Evolutionary conservation across 1,140 invertebrate genomes (phyloP), one percentile per base, ranked within the genome.

Genomic region (Paramacrobiotus metropolitanus): DNA sequence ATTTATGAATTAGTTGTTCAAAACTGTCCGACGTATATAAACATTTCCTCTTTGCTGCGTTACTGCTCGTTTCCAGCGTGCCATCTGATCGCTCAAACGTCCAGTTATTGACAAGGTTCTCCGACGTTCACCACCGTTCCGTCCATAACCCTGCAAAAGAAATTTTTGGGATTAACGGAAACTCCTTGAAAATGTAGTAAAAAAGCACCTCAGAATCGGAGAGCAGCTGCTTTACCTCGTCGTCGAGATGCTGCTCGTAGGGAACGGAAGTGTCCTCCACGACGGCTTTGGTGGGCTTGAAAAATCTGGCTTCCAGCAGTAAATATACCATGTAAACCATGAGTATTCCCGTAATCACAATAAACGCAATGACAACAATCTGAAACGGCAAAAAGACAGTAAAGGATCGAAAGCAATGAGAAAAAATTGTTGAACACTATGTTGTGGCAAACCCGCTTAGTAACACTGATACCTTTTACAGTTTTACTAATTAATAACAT

Each of bases 271-370:
- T 20, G 48, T 55, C 48, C 48, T 55, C 48, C 15, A 4, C 9
- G 15, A 55, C 9, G 24, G 15, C 24, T 24, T 55, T 55, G 4
- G 15, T 24, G 15, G 15, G 4, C 24, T 55, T 55, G 48, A 15
- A 55, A 15, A 55, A 28, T 24, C 24, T 15, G 15, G 48, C 48
- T 55, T 55, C 48, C 15, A 24, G 4, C 4, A 55, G 15, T 15
- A 55, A 28, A 28, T 55, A 55, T 4, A 55, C 48, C 48, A 55
- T 55, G 48, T 55, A 55, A 24, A 55, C 48, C 15, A 55, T 55
- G 48, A 55, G 48, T 9, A 55, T 15, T 20, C 15, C 48, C 4
- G 24, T 28, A 15, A 55, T 24, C 15, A 55, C 48, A 24, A 55
- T 15, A 24, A 55, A 55, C 4, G 24, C 15, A 28, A 55, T 55